phyloP scores from a whole-genome alignment of 64 coral and sea anemone genomes.

The Hydrozoanthus tunicans region DNA sequence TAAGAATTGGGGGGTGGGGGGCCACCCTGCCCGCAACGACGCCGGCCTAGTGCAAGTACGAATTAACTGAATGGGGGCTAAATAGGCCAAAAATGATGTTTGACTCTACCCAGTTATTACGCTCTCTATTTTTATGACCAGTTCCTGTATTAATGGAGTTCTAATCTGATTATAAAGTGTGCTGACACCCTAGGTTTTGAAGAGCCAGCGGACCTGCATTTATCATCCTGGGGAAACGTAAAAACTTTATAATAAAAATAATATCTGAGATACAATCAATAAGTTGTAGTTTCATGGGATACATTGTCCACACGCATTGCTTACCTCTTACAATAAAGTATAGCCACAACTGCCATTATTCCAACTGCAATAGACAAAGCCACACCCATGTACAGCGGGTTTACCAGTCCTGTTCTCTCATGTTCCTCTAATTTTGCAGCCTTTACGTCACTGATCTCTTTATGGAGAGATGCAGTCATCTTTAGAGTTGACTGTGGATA shows the following conservation, averaged over 20 bases:
- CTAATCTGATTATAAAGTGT: no score
- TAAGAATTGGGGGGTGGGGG: no score
- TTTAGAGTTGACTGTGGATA: background rate
- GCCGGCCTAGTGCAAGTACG: no score
- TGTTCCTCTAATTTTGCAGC: background rate
- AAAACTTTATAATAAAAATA: background rate
- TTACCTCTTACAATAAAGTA: conserved; percentile 29
- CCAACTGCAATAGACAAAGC: background rate
- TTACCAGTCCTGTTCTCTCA: background rate
- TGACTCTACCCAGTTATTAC: no score
- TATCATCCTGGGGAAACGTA: background rate
- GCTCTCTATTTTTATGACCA: no score
- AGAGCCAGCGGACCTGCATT: no score
- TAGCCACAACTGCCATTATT: background rate
- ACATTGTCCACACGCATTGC: background rate
- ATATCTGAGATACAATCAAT: background rate
- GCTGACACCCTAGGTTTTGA: no score
- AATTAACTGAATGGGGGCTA: no score
- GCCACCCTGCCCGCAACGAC: no score
- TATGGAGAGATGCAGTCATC: conserved; percentile 31
- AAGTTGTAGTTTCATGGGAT: background rate
- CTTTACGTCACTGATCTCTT: conserved; percentile 34
- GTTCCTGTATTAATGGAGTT: no score
- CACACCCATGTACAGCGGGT: background rate
- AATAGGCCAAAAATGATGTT: no score